phyloP scores from a whole-genome alignment of 2,797 vertebrate species.

The Argyrosomus regius region DNA sequence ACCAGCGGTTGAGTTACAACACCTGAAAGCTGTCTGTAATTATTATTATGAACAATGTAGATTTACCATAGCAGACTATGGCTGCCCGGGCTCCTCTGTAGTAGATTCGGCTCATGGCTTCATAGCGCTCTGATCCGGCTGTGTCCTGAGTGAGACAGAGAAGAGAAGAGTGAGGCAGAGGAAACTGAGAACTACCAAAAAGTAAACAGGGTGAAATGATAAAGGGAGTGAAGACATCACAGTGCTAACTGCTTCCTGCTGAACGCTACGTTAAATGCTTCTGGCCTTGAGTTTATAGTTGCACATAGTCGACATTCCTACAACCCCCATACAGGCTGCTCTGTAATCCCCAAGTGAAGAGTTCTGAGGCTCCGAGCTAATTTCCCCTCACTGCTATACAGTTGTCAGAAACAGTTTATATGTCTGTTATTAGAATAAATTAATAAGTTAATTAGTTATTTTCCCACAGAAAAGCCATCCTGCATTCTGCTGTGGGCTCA shows the following conservation, averaged over 20 bases:
- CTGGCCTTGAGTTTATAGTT: no score
- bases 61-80: conserved; percentile 94
- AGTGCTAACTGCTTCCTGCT: conserved; percentile 3
- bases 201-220: background rate
- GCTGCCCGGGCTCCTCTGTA: conserved; percentile 97
- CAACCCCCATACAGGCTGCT: background rate
- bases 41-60: background rate
- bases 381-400: background rate
- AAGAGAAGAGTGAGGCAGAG: background rate
- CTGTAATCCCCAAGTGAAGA: conserved; percentile 2
- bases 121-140: conserved; percentile 96
- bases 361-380: background rate
- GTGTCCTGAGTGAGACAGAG: conserved; percentile 88
- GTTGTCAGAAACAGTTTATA: background rate
- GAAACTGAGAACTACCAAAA: background rate
- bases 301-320: conserved; percentile 22
- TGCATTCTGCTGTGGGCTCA: background rate
- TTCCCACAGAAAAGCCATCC: background rate
- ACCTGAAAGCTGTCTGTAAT: background rate
- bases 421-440: no score
- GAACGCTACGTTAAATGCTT: background rate
- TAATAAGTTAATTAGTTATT: background rate
- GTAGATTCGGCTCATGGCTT: conserved; percentile 99
- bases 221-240: background rate
- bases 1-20: no score